Percentiles rank a stretch among this genome's conserved stretches.
Conservation (phyloP, 2,888 invertebrate species). For the Hyposoter didymator region DNA sequence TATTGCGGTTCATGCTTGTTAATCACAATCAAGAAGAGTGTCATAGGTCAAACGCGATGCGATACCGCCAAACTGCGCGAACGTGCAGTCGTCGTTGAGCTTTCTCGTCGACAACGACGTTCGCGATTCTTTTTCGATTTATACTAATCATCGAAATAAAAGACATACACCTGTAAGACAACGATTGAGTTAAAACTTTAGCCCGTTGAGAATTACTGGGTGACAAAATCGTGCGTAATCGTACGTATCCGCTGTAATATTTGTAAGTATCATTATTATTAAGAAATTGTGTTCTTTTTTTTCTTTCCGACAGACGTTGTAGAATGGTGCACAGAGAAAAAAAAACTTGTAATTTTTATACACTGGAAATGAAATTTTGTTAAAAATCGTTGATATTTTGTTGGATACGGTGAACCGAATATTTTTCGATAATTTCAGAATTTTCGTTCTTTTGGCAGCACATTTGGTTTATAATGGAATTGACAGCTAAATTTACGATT, state of each 20-base stretch:
- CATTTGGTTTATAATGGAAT: too few species aligned
- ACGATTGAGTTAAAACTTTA: background rate
- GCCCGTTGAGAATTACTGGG: conserved; percentile 3
- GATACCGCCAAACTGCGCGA: conserved; percentile 77
- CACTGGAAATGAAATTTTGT: too few species aligned
- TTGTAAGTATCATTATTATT: conserved; percentile 19
- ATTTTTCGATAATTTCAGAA: too few species aligned
- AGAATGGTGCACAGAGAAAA: too few species aligned
- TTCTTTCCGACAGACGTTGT: too few species aligned
- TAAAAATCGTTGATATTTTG: too few species aligned
- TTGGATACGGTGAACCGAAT: too few species aligned
- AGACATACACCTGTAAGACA: background rate
- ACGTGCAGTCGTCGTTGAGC: conserved; percentile 79
- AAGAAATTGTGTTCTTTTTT: too few species aligned
- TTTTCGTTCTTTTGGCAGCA: too few species aligned
- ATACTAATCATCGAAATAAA: background rate
- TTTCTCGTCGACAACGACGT: conserved; percentile 74
- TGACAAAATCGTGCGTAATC: conserved; percentile 5
- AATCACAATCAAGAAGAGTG: conserved; percentile 69
- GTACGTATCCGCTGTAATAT: background rate
- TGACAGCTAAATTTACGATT: too few species aligned
- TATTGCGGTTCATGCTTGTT: conserved; percentile 35
- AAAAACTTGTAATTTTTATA: too few species aligned
- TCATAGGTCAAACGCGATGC: conserved; percentile 82
- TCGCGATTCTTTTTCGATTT: conserved; percentile 24